phyloP scores from a whole-genome alignment of 2,797 vertebrate genomes.

The Schizothorax lantsangensis region DNA sequence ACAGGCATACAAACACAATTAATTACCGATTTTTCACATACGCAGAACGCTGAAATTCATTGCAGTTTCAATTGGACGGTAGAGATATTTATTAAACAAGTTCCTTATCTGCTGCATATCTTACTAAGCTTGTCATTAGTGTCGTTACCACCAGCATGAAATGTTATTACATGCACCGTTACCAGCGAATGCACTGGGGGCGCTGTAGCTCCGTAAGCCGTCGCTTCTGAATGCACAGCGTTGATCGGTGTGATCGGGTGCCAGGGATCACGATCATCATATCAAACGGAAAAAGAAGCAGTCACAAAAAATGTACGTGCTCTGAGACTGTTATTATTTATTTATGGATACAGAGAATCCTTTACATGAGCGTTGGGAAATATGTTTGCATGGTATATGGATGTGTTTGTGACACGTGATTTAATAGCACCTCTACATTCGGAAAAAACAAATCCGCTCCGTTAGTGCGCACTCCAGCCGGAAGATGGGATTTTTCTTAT shows the following conservation, averaged over 20 bases:
- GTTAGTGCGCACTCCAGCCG: constrained; percentile 73
- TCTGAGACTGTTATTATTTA: constrained; percentile 58
- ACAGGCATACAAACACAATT: constrained; percentile 24
- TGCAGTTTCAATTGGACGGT: background rate
- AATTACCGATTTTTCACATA: constrained; percentile 17
- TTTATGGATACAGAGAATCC: constrained; percentile 18
- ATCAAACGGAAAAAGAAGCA: constrained; percentile 20
- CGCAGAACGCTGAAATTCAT: background rate
- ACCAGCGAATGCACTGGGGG: constrained; percentile 50
- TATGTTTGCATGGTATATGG: constrained; percentile 61
- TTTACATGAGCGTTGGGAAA: constrained; percentile 30
- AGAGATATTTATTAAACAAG: constrained; percentile 6
- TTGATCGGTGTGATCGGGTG: constrained; percentile 43
- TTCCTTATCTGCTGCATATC: constrained; percentile 32
- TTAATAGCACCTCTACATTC: constrained; percentile 62
- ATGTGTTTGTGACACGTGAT: constrained; percentile 66
- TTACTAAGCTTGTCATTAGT: constrained; percentile 59
- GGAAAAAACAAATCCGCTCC: constrained; percentile 64
- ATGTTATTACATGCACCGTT: constrained; percentile 50
- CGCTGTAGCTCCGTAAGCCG: constrained; percentile 53
- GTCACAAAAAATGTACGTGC: constrained; percentile 51
- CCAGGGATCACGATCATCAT: constrained; percentile 28
- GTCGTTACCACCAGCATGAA: constrained; percentile 57
- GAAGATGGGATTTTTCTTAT: constrained; percentile 74
- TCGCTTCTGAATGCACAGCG: constrained; percentile 27